These are phyloP conservation scores for Ceratosolen solmsi DNA, from an alignment of 1,140 invertebrate species.

Conservation along the genomic window DNA sequence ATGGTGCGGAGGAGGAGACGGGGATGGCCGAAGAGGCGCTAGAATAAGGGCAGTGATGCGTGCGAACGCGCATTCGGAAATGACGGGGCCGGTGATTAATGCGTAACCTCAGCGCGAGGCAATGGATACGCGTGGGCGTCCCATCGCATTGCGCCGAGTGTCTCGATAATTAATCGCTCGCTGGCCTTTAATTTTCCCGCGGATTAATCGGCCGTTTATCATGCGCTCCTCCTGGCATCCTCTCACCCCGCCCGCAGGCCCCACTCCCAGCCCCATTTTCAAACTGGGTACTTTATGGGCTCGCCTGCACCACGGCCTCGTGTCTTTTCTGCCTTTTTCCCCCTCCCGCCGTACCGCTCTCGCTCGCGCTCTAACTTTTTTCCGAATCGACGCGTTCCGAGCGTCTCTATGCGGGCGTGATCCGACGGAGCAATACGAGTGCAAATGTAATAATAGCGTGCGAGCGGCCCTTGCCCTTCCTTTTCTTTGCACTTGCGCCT, in stretches of 20 bases:
- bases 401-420: background rate
- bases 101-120: conserved; percentile 57
- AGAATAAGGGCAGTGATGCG: conserved; percentile 30
- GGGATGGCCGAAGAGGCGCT: too few relatives aligned
- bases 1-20: too few relatives aligned
- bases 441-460: conserved; percentile 20
- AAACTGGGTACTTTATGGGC: background rate
- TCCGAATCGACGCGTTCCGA: background rate
- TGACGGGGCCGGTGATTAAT: conserved; percentile 57
- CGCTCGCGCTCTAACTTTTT: background rate
- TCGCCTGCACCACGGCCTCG: background rate
- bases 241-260: background rate
- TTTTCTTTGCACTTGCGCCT: background rate
- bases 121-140: conserved; percentile 29
- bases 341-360: background rate
- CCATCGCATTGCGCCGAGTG: conserved; percentile 46
- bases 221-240: conserved; percentile 11
- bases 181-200: conserved; percentile 40
- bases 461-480: background rate
- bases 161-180: conserved; percentile 45
- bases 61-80: conserved; percentile 39
- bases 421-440: background rate
- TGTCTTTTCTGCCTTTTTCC: background rate
- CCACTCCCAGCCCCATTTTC: background rate
- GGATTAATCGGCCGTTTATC: conserved; percentile 51